Percentiles rank a stretch among this genome's conserved stretches.
These are phyloP conservation scores for Parnassius orleans DNA, from an alignment of 2,888 invertebrate genomes.

Conservation along the genomic window DNA sequence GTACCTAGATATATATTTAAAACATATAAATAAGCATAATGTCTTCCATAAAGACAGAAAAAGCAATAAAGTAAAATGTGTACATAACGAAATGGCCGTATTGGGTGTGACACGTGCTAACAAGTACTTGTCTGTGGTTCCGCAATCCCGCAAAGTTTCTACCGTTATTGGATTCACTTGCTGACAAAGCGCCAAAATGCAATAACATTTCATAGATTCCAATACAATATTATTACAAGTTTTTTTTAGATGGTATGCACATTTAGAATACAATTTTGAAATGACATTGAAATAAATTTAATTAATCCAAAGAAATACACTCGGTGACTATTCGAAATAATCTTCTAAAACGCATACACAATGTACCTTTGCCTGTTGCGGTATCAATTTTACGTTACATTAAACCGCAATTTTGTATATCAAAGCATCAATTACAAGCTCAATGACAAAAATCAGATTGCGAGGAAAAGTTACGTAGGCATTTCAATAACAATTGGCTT, in stretches of 20 bases:
- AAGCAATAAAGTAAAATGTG: constrained; percentile 24
- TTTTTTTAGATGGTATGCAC: neutral
- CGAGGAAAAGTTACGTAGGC: constrained; percentile 13
- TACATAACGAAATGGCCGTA: constrained; percentile 22
- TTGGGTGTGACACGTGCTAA: constrained; percentile 24
- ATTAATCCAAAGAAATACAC: constrained; percentile 11
- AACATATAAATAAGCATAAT: constrained; percentile 2
- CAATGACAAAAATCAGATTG: constrained; percentile 37
- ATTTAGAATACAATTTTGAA: neutral
- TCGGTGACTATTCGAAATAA: neutral
- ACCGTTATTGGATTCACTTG: constrained; percentile 29
- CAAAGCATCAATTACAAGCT: constrained; percentile 34
- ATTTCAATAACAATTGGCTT: constrained; percentile 25
- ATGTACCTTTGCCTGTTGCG: constrained; percentile 6
- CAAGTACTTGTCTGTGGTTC: constrained; percentile 25
- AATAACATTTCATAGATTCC: constrained; percentile 27
- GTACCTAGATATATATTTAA: neutral
- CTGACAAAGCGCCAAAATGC: constrained; percentile 29
- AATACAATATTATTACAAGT: neutral
- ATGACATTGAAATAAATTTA: neutral
- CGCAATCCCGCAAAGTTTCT: constrained; percentile 22
- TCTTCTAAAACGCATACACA: constrained; percentile 1
- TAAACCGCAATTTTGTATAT: constrained; percentile 36
- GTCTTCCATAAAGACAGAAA: constrained; percentile 8
- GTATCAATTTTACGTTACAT: constrained; percentile 41